phyloP scores from a whole-genome alignment of 2,888 invertebrate species.

The Hartigia nigra region DNA sequence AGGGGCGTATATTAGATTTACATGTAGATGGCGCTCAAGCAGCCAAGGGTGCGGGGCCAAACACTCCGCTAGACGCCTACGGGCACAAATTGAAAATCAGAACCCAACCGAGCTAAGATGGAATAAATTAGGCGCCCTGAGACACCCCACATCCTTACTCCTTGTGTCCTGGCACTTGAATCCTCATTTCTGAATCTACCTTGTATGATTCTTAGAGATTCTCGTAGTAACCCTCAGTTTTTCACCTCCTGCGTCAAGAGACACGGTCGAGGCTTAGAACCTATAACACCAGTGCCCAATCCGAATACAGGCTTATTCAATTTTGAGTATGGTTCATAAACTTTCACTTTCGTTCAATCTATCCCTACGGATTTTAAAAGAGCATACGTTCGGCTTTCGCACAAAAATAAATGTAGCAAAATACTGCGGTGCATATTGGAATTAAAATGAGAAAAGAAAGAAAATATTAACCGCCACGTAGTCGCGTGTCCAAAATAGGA shows the following conservation, averaged over 20 bases:
- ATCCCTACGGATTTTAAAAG: background rate
- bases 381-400: background rate
- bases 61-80: conserved; percentile 32
- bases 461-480: background rate
- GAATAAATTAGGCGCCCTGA: conserved; percentile 54
- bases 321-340: background rate
- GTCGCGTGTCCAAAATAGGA: too few species aligned
- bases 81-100: conserved; percentile 57
- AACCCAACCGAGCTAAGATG: conserved; percentile 55
- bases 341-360: background rate
- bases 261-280: background rate
- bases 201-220: background rate
- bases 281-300: background rate
- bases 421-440: background rate
- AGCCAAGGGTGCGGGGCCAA: conserved; percentile 31
- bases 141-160: conserved; percentile 10
- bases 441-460: background rate
- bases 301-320: background rate
- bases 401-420: background rate
- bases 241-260: too few species aligned
- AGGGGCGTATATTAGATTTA: conserved; percentile 59
- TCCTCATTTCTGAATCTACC: background rate
- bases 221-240: background rate
- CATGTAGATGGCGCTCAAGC: conserved; percentile 62
- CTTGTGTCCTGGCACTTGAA: background rate